These are phyloP conservation scores for Mus pahari DNA, from an alignment of 2,113 vertebrate genomes.

Conservation along the genomic window DNA sequence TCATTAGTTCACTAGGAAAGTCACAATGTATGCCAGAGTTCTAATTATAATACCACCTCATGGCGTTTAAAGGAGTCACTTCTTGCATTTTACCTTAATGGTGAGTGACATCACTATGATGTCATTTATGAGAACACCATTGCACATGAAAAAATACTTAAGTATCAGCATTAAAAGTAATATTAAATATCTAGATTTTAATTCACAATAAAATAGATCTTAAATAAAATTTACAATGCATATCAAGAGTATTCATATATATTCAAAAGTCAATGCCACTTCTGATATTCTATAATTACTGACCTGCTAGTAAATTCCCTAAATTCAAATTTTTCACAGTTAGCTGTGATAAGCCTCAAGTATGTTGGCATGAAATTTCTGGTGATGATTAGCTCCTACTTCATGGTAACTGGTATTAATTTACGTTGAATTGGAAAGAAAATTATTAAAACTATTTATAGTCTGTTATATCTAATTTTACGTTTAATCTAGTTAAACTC, in stretches of 20 bases:
- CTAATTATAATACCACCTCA: background rate
- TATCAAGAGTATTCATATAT: background rate
- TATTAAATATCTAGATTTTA: background rate
- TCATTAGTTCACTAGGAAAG: background rate
- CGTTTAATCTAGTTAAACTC: conserved; percentile 33
- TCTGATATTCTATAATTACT: background rate
- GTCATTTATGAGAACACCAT: background rate
- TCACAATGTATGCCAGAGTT: background rate
- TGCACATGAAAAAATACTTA: background rate
- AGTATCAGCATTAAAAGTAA: background rate
- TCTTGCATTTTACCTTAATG: fast-evolving
- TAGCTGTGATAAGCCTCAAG: background rate
- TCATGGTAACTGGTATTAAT: background rate
- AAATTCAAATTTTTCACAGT: background rate
- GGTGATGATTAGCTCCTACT: background rate
- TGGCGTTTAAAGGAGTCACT: background rate
- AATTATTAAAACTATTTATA: conserved; percentile 32
- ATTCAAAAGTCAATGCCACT: background rate
- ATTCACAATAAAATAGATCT: background rate
- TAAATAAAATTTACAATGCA: background rate
- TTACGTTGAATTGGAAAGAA: background rate
- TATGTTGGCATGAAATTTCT: conserved; percentile 15
- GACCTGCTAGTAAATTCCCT: too few species aligned
- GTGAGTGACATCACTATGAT: background rate
- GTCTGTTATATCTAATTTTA: conserved; percentile 43